Conservation (phyloP, 2,888 invertebrate genomes). For the Autographa gamma region DNA sequence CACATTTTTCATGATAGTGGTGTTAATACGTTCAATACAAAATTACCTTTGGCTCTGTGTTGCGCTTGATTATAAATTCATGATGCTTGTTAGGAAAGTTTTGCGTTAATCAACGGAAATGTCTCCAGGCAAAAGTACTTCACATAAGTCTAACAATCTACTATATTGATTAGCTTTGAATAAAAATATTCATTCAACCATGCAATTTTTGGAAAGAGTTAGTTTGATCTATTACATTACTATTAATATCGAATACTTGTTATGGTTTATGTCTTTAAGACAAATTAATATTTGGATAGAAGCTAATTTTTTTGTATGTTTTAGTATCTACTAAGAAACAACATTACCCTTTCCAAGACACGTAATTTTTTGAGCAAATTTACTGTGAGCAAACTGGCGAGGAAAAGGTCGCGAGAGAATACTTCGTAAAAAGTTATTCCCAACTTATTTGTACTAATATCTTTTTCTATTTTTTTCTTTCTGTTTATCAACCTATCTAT, state of each 20-base stretch:
- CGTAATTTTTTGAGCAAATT: slow-evolving; percentile 42
- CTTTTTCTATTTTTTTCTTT: slow-evolving; percentile 12
- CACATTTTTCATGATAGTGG: slow-evolving; percentile 23
- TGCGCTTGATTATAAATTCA: slow-evolving; percentile 63
- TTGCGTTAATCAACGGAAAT: slow-evolving; percentile 49
- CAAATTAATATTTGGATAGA: not conserved
- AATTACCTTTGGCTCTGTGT: slow-evolving; percentile 66
- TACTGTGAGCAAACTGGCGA: slow-evolving; percentile 12
- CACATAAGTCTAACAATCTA: slow-evolving; percentile 58
- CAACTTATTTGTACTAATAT: slow-evolving; percentile 26
- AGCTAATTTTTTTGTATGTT: slow-evolving; percentile 15
- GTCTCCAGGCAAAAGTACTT: slow-evolving; percentile 45
- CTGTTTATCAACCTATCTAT: slow-evolving; percentile 24
- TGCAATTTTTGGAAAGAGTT: not conserved
- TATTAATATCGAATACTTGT: not conserved
- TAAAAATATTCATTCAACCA: not conserved
- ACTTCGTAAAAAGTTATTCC: slow-evolving; percentile 22
- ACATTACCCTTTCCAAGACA: slow-evolving; percentile 32
- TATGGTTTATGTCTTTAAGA: not conserved
- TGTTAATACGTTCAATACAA: slow-evolving; percentile 40
- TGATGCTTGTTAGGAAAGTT: slow-evolving; percentile 52
- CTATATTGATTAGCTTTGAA: not conserved
- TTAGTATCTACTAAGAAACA: slow-evolving; percentile 29
- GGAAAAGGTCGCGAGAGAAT: slow-evolving; percentile 10
- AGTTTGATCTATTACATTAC: not conserved